Evolutionary conservation across 2,888 invertebrate genomes (phyloP).

Genomic region (Chironomus riparius): DNA sequence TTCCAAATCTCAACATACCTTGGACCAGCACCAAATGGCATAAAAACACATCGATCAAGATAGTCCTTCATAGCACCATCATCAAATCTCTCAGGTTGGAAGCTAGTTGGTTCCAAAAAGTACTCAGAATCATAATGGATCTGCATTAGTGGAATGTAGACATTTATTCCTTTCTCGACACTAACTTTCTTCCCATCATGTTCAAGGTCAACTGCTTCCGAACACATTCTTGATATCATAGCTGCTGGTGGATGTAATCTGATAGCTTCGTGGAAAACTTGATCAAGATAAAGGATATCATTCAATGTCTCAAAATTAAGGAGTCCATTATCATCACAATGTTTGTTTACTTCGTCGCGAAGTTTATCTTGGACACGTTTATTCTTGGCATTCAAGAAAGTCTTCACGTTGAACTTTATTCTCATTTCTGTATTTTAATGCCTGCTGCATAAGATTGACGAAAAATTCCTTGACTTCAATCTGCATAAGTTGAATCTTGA

Average conservation of each 20-base stretch:
- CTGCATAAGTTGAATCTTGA: neutral
- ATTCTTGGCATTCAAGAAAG: constrained; percentile 34
- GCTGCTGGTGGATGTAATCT: constrained; percentile 35
- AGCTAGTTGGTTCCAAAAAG: constrained; percentile 22
- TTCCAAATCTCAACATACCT: no score
- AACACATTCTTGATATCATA: constrained; percentile 34
- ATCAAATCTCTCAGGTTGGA: constrained; percentile 29
- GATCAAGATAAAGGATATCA: constrained; percentile 35
- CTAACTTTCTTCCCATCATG: constrained; percentile 34
- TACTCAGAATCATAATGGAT: constrained; percentile 6
- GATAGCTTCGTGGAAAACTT: constrained; percentile 34
- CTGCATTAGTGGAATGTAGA: constrained; percentile 32
- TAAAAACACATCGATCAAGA: constrained; percentile 35
- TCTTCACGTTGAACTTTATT: constrained; percentile 35
- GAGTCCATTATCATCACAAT: neutral
- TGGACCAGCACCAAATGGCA: constrained; percentile 36
- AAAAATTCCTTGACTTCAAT: constrained; percentile 24
- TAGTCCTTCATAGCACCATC: constrained; percentile 35
- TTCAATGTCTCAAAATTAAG: constrained; percentile 32
- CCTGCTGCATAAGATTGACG: constrained; percentile 31
- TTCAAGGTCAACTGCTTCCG: constrained; percentile 31
- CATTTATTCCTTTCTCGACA: constrained; percentile 32
- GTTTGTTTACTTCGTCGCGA: constrained; percentile 28
- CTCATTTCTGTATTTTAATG: constrained; percentile 33
- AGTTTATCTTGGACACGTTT: constrained; percentile 32